Percentiles rank a stretch among this genome's conserved stretches.
Conservation (phyloP, 1,140 invertebrate species). For the Cotesia chilonis region DNA sequence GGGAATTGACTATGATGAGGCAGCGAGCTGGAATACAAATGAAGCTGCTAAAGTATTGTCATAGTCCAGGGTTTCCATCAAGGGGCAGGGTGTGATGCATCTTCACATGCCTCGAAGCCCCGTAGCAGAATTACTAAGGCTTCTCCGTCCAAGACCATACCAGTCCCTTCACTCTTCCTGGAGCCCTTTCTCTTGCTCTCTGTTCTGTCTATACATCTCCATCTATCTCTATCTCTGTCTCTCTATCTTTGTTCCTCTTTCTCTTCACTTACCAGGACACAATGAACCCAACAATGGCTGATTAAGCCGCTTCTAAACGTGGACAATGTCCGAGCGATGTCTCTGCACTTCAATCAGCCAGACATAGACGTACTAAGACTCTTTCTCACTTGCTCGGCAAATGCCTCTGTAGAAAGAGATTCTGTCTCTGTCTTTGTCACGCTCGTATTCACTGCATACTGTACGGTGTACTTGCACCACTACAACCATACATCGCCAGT, state of each 20-base stretch:
- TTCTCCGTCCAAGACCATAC: background rate
- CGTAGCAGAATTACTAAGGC: too few species aligned
- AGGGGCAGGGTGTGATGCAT: background rate
- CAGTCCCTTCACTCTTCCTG: background rate
- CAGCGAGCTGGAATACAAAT: slow-evolving; percentile 9
- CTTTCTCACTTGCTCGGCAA: too few species aligned
- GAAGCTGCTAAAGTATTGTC: too few species aligned
- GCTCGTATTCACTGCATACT: too few species aligned
- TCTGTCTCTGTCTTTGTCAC: background rate
- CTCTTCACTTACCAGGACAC: slow-evolving; percentile 1
- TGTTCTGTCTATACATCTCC: too few species aligned
- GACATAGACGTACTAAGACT: slow-evolving; percentile 31
- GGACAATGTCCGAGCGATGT: slow-evolving; percentile 48
- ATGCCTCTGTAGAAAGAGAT: slow-evolving; percentile 4
- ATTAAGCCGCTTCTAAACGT: slow-evolving; percentile 59
- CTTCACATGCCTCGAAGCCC: slow-evolving; percentile 7
- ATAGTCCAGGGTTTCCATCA: background rate
- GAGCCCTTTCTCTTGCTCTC: too few species aligned
- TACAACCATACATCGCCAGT: background rate
- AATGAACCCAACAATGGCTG: slow-evolving; percentile 49
- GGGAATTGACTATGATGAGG: slow-evolving; percentile 22
- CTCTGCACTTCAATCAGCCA: slow-evolving; percentile 53
- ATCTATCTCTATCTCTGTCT: too few species aligned
- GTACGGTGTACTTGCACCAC: too few species aligned
- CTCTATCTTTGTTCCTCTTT: background rate